Evolutionary conservation across 2,113 vertebrate genomes (phyloP).

Genomic region (Apteryx mantelli): DNA sequence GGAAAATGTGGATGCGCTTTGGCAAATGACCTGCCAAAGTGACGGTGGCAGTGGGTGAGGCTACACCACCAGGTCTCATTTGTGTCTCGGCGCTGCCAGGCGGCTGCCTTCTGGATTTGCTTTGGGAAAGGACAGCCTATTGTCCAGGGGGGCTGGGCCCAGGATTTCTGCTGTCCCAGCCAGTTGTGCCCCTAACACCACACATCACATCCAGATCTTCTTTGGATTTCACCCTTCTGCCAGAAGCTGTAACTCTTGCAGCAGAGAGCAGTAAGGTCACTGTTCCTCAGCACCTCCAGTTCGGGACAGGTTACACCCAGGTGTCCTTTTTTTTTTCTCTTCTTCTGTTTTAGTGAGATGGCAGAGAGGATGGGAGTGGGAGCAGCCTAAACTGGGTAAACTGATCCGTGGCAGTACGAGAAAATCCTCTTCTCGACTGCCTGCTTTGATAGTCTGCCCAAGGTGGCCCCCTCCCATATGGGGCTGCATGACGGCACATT

Average conservation of each 20-base stretch:
- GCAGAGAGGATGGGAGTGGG: not conserved
- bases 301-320: not conserved
- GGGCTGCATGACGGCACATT: not conserved
- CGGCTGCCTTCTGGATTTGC: not conserved
- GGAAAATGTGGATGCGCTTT: not conserved
- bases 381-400: not conserved
- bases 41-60: accelerated
- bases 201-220: not conserved
- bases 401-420: accelerated
- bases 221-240: not conserved
- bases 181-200: not conserved
- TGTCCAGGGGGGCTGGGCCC: not conserved
- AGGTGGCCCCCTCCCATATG: not conserved
- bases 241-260: not conserved
- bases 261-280: not conserved
- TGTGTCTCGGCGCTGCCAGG: not conserved
- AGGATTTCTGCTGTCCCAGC: not conserved
- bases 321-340: not conserved
- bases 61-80: not conserved
- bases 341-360: not conserved
- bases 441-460: not conserved
- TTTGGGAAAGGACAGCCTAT: not conserved
- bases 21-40: not conserved
- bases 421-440: not conserved
- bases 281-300: not conserved